phyloP scores from a whole-genome alignment of 2,888 invertebrate genomes.

The Deilephila elpenor region DNA sequence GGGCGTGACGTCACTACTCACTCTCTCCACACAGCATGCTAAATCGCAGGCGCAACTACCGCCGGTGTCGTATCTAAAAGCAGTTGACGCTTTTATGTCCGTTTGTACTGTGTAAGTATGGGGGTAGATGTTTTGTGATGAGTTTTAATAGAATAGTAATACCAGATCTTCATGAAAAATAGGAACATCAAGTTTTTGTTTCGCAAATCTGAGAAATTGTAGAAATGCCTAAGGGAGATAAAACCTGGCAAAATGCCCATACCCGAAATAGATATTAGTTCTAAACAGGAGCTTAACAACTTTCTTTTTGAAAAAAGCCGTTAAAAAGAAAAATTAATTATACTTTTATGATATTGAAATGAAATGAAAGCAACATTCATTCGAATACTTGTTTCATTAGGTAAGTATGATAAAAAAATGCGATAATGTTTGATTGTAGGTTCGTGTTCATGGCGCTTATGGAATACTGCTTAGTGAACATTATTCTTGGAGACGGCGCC shows the following conservation, averaged over 20 bases:
- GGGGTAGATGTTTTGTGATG: conserved; percentile 22
- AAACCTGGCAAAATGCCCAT: too few species aligned
- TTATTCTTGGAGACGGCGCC: conserved; percentile 90
- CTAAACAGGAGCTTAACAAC: too few species aligned
- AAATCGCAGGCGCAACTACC: conserved; percentile 97
- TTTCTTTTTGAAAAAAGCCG: background rate
- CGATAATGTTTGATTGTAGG: conserved; percentile 60
- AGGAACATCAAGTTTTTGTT: too few species aligned
- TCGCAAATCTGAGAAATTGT: too few species aligned
- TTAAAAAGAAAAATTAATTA: too few species aligned
- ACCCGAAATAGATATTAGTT: too few species aligned
- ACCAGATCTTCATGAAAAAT: too few species aligned
- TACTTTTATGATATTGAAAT: too few species aligned
- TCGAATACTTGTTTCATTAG: too few species aligned
- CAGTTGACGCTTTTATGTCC: conserved; percentile 97
- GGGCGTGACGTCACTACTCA: conserved; percentile 95
- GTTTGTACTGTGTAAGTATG: conserved; percentile 92
- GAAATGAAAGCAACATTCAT: too few species aligned
- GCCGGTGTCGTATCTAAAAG: conserved; percentile 96
- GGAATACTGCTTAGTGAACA: conserved; percentile 96
- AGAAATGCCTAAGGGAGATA: too few species aligned
- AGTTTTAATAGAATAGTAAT: background rate
- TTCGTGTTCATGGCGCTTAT: conserved; percentile 97
- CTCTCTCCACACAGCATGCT: conserved; percentile 95
- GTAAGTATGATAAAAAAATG: too few species aligned